phyloP scores from a whole-genome alignment of 2,888 invertebrate species.

The Masnerella sp. region DNA sequence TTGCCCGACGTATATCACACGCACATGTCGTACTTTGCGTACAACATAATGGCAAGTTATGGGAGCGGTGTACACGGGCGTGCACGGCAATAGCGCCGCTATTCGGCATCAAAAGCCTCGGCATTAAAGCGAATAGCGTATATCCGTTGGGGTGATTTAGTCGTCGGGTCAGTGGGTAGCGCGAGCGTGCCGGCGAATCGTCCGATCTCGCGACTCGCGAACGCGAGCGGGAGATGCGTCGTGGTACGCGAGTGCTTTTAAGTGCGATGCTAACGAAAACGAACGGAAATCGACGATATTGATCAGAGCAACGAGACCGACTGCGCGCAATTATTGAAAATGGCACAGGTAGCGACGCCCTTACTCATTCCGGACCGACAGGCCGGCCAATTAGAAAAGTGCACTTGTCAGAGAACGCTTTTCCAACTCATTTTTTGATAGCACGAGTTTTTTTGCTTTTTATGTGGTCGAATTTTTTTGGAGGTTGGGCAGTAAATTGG shows the following conservation, averaged over 20 bases:
- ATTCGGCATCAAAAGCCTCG: slow-evolving; percentile 69
- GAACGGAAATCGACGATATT: slow-evolving; percentile 35
- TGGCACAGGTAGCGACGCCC: no score
- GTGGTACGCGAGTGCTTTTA: slow-evolving; percentile 48
- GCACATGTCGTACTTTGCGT: slow-evolving; percentile 49
- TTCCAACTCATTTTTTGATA: no score
- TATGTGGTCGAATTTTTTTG: no score
- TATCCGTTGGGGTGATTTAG: slow-evolving; percentile 74
- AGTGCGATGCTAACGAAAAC: slow-evolving; percentile 47
- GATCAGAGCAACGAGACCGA: slow-evolving; percentile 10
- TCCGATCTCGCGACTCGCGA: slow-evolving; percentile 41
- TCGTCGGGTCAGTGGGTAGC: slow-evolving; percentile 65
- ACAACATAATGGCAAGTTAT: slow-evolving; percentile 58
- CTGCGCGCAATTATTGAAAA: background rate
- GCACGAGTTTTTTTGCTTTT: no score
- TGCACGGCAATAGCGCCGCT: slow-evolving; percentile 54
- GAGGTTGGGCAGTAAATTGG: no score
- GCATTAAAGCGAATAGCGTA: slow-evolving; percentile 72
- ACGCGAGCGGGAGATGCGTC: slow-evolving; percentile 12
- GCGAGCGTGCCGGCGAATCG: slow-evolving; percentile 50
- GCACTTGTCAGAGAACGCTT: no score
- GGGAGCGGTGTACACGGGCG: slow-evolving; percentile 45
- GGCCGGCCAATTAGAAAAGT: no score
- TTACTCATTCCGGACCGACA: no score
- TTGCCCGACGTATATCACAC: slow-evolving; percentile 44